Base-by-base conservation (phyloP, 2,888 invertebrate genomes). In the Chaetoderma sp. region DNA sequence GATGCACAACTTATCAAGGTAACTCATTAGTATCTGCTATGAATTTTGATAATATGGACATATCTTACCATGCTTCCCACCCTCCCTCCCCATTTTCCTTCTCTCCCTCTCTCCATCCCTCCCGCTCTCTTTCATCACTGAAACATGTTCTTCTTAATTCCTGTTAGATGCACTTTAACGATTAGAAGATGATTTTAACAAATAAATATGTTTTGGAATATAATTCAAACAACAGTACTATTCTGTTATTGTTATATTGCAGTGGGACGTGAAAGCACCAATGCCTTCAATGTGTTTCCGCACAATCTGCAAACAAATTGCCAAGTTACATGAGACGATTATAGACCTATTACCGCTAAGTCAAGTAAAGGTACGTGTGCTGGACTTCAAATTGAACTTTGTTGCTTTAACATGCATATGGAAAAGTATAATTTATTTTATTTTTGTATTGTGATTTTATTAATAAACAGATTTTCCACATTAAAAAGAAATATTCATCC, bases 241-340 rank as follows among this genome's bases (percentile, higher is more conserved):
- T n/a, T n/a, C 50, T 50, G 50, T 50, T 27, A 27, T 27, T 50
- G n/a, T 16, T 42, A 27, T 59, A n/a, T 70, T 71, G 45, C 73
- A 86, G 75, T 99, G 98, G 97, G 95, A 96, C 86, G 95, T 96
- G 0, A 92, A 94, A 79, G 96, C 97, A 23, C 96, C 97, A 0
- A 93, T 96, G 79, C 98, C 98, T 47, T 98, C 97, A 16, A 92
- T 93, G 6, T 84, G 85, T 73, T 89, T 88, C 77, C 82, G 87
- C 72, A 83, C 83, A 44, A 88, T 89, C 52, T 86, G 87, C 76
- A 88, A 89, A 84, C 96, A 97, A 87, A 90, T 97, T 86, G 92
- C 92, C 5, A 96, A 95, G 87, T 88, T 96, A 71, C 94, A 96
- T 83, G 96, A 96, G 88, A 95, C 95, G 49, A 92, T 96, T 63